Base-by-base conservation (phyloP, 2,888 invertebrate genomes). In the Bellardia pandia region DNA sequence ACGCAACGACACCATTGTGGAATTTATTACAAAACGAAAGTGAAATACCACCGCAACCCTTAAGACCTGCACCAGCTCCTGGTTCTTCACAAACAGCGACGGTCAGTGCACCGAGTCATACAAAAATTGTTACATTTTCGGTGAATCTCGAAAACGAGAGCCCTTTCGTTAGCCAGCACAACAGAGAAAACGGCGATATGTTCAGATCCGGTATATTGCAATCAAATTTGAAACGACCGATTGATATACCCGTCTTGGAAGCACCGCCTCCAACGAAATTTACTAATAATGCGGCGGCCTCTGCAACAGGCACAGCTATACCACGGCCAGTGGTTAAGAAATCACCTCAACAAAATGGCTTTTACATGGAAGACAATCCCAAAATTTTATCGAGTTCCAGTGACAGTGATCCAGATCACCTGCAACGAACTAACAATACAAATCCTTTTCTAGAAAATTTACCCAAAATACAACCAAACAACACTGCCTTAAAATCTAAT, bases 31-130 rank as follows among this genome's bases (percentile, higher is more conserved):
- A 91, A 86, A 90, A 90, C 40, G 93, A 93, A 83, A 90, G 91
- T 45, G 93, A 93, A 85, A 96, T 96, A 90, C 96, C 96, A 5
- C 96, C 96, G 3, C 96, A 96, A 90, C 96, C 96, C 0, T 91
- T 96, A 85, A 92, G 96, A 74, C 96, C 96, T 5, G 95, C 96
- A 13, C 95, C 96, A 14, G 93, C 93, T 33, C 94, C 92, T n/a
- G 64, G 85, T 58, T 95, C 96, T 1, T 91, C 93, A 23, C 93
- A 92, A 45, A 69, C 87, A 30, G n/a, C 87, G 5, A 60, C 77
- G 23, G 23, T 23, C 33, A 90, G 89, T 40, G 87, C 89, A 1
- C 23, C 23, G 23, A 90, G 90, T 6, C 90, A 90, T 0, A 88
- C 88, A 64, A 92, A 92, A 87, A 91, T 92, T n/a, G 91, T 92